Conservation (phyloP, 2,113 vertebrate species). For the Prunella fulvescens region DNA sequence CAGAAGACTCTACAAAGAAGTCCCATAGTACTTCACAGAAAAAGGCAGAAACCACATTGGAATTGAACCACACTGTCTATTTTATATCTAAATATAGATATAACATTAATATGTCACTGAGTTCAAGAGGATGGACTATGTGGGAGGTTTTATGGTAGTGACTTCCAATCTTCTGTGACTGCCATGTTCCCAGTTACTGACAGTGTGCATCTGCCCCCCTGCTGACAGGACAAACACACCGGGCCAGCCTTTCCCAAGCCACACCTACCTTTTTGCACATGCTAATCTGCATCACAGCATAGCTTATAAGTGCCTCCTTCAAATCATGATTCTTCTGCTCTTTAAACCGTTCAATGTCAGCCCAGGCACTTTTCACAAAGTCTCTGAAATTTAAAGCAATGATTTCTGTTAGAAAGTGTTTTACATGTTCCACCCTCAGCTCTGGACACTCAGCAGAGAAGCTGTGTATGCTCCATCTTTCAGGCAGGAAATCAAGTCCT, state of each 20-base stretch:
- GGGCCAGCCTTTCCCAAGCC: not conserved
- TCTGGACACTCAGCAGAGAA: not conserved
- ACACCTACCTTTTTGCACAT: slow-evolving; percentile 94
- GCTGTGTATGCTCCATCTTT: not conserved
- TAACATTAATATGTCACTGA: not conserved
- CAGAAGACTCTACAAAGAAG: not conserved
- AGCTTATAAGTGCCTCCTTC: slow-evolving; percentile 93
- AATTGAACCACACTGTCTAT: not conserved
- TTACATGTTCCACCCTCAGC: not conserved
- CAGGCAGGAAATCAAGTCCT: not conserved
- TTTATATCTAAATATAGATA: too few relatives aligned
- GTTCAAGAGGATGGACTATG: not conserved
- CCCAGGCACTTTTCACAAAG: slow-evolving; percentile 90
- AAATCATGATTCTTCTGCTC: slow-evolving; percentile 93
- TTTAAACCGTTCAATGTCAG: slow-evolving; percentile 92
- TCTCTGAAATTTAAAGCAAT: slow-evolving; percentile 77
- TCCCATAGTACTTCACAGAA: not conserved
- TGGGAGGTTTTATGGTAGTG: not conserved
- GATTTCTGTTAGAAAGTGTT: not conserved
- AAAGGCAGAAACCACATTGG: not conserved
- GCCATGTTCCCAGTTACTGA: not conserved
- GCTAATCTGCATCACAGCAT: slow-evolving; percentile 97
- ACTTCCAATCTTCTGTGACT: not conserved
- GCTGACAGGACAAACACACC: not conserved
- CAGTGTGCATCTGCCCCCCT: not conserved